phyloP scores from a whole-genome alignment of 2,797 vertebrate species.

The Margarornis squamiger region DNA sequence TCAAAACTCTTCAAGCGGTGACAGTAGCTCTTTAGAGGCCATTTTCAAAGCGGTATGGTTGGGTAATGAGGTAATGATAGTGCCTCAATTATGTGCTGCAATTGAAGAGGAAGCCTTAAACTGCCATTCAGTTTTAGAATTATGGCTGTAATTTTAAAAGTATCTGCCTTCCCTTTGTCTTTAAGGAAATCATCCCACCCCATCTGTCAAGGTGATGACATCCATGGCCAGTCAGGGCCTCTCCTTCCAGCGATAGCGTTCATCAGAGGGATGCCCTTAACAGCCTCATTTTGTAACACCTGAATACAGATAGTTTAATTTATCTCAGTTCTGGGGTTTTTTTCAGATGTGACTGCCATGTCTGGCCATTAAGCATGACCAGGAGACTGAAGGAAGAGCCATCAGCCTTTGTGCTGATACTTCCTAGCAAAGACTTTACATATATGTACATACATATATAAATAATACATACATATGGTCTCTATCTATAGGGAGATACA shows the following conservation, averaged over 20 bases:
- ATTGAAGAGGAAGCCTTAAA: background rate
- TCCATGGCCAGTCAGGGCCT: background rate
- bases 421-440: background rate
- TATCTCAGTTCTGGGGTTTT: background rate
- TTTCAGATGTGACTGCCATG: background rate
- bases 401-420: background rate
- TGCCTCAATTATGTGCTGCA: conserved; percentile 8
- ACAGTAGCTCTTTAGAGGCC: background rate
- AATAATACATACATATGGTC: fast-evolving
- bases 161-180: background rate
- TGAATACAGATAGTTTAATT: background rate
- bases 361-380: background rate
- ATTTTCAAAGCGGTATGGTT: background rate
- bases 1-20: background rate
- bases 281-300: background rate
- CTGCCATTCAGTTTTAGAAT: conserved; percentile 33
- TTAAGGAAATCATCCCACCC: conserved; percentile 1
- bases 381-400: background rate
- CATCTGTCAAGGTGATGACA: background rate
- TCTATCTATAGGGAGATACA: background rate
- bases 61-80: conserved; percentile 17
- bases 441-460: fast-evolving
- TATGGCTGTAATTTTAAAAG: conserved; percentile 28
- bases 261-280: background rate
- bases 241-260: background rate